Evolutionary conservation across 2,888 invertebrate species (phyloP).

Genomic region (Diplazon laetatorius): DNA sequence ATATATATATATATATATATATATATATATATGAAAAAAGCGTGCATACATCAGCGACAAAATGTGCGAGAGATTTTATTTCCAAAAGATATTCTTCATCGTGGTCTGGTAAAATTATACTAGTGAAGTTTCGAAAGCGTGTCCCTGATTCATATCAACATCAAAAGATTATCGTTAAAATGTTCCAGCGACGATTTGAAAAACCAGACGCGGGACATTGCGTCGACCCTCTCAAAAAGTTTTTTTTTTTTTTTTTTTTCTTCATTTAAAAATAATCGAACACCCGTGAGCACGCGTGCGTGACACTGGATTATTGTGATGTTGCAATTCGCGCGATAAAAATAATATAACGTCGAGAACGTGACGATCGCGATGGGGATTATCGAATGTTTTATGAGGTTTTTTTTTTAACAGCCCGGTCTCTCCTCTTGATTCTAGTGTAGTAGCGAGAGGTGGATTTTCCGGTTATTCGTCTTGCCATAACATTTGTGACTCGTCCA

Average conservation of each 20-base stretch:
- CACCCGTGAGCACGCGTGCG: neutral
- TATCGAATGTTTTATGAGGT: neutral
- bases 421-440: neutral
- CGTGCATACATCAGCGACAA: neutral
- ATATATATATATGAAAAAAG: neutral
- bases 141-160: neutral
- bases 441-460: neutral
- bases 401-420: too few species aligned
- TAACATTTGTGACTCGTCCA: neutral
- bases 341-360: conserved; percentile 10
- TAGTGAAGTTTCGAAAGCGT: too few species aligned
- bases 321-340: conserved; percentile 19
- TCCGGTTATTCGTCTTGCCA: neutral
- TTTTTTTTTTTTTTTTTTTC: neutral
- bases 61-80: neutral
- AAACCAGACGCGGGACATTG: neutral
- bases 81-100: too few species aligned
- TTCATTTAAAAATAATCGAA: conserved; percentile 5
- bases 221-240: neutral
- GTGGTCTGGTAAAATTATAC: too few species aligned
- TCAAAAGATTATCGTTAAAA: neutral
- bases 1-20: too few species aligned
- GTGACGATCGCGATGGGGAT: conserved; percentile 20
- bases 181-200: neutral
- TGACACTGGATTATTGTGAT: conserved; percentile 14